Evolutionary conservation across 30 jellyfish, hydroid and myxozoan species (phyloP).

Genomic region (Pelagia noctiluca): DNA sequence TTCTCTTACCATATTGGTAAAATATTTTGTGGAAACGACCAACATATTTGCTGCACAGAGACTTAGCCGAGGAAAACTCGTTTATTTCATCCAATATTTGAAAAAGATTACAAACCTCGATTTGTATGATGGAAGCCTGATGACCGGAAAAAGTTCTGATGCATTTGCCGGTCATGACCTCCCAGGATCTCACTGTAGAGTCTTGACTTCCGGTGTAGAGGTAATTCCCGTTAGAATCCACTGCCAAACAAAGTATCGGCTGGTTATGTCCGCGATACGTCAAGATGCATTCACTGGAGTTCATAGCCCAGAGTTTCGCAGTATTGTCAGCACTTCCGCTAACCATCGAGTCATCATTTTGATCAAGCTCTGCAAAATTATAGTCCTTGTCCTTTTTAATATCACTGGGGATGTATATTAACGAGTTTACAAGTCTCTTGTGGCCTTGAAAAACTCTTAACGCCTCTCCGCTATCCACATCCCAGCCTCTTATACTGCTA

Average conservation of each 20-base stretch:
- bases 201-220: conserved; percentile 95
- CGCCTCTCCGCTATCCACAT: conserved; percentile 89
- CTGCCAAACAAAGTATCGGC: conserved; percentile 89
- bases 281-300: conserved; percentile 77
- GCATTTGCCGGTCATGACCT: conserved; percentile 85
- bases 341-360: conserved; percentile 76
- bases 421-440: conserved; percentile 82
- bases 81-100: neutral
- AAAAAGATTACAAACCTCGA: conserved; percentile 72
- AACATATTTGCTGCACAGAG: neutral
- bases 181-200: conserved; percentile 83
- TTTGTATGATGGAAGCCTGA: conserved; percentile 81
- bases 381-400: conserved; percentile 73
- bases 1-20: too few species aligned
- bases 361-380: conserved; percentile 86
- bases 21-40: neutral
- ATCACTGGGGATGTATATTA: conserved; percentile 86
- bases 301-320: conserved; percentile 92
- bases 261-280: conserved; percentile 91
- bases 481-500: conserved; percentile 90
- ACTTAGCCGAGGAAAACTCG: neutral
- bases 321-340: conserved; percentile 96
- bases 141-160: conserved; percentile 81
- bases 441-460: conserved; percentile 87
- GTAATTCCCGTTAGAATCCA: conserved; percentile 80